Conservation (phyloP, 2,888 invertebrate species). For the Bellardia pandia region DNA sequence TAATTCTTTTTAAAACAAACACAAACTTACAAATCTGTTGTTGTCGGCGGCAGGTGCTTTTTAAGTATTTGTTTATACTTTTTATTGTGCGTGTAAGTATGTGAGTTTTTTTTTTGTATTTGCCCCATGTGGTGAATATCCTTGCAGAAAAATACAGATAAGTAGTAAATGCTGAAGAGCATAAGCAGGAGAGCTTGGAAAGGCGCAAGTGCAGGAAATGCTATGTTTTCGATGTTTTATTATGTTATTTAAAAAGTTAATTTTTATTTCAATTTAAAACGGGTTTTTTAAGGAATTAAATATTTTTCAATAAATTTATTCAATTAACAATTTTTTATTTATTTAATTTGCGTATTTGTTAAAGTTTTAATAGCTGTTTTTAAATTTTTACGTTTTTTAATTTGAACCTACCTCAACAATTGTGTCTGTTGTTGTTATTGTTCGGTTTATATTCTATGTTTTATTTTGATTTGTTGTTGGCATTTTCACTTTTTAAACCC, state of each 20-base stretch:
- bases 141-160: neutral
- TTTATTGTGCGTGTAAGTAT: slow-evolving; percentile 6
- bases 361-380: neutral
- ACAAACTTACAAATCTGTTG: slow-evolving; percentile 32
- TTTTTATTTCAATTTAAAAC: neutral
- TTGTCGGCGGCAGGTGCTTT: slow-evolving; percentile 13
- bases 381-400: neutral
- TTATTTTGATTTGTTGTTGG: slow-evolving; percentile 17
- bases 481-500: slow-evolving; percentile 53
- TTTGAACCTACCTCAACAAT: slow-evolving; percentile 66
- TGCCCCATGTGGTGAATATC: slow-evolving; percentile 50
- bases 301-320: neutral
- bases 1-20: slow-evolving; percentile 44
- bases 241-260: neutral
- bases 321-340: neutral
- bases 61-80: slow-evolving; percentile 28
- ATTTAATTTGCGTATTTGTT: neutral
- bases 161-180: slow-evolving; percentile 7
- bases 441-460: slow-evolving; percentile 64
- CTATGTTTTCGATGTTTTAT: slow-evolving; percentile 69
- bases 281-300: neutral
- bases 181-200: neutral
- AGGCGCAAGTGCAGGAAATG: slow-evolving; percentile 34
- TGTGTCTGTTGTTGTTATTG: neutral
- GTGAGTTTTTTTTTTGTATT: neutral